Base-by-base conservation (phyloP, 2,113 vertebrate genomes). In the Himantopus leucocephalus region DNA sequence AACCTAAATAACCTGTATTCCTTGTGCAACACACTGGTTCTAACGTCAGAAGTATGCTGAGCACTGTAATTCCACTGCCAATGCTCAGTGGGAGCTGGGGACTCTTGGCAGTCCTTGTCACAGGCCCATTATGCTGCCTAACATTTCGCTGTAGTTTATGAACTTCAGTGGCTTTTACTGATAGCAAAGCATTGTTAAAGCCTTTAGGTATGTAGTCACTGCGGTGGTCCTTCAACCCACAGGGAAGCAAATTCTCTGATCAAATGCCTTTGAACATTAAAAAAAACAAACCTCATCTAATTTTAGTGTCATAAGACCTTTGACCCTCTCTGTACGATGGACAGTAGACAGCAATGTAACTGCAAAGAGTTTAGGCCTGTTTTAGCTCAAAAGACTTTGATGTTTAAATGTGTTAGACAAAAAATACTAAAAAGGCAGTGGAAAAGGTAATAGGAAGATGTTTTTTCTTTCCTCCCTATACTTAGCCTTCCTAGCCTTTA, bases 1-100 rank as follows among this genome's bases (percentile, higher is more conserved):
- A 96, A 94, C 76, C 83, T 79, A 92, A 90, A 82, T 85, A 95
- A 95, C 84, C 92, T 70, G 77, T 73, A 88, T 78, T 92, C 26
- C 93, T 92, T 85, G 87, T 92, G 87, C 87, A 88, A 83, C 81
- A 93, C 71, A 73, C 47, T 0, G 4, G 50, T 76, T 90, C 91
- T 88, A 94, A 90, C 7, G 26, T 97, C 93, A 95, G 73, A 93
- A 88, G 84, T 85, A 50, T 83, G 84, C 91, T 94, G 93, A 93
- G 71, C 88, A 47, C 79, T 74, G 55, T 77, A 88, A 88, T 92
- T 92, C 74, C 80, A 85, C n/a, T 79, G 96, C 96, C 90, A 93
- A 2, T 10, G 84, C 88, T 85, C 81, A 58, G 71, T 47, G 59
- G 87, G 92, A 95, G 50, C 17, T 59, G 78, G 55, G 59, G 55